A percentile compares a stretch with the other conserved stretches of the same genome.
Conservation (phyloP, 23 tunicate species). For the Halocynthia aurantium region DNA sequence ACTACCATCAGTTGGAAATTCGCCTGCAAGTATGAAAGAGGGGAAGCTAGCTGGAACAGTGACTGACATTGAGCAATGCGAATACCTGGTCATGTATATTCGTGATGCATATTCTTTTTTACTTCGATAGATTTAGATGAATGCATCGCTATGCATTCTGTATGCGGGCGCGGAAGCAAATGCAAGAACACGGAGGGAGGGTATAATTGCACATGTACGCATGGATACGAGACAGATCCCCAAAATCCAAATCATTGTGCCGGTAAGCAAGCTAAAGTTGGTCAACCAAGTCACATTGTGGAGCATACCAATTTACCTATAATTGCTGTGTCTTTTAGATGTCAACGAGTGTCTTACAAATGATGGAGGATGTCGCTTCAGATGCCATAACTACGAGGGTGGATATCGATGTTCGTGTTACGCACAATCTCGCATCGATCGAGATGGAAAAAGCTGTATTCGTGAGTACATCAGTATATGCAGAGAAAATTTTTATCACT, state of each 20-base stretch:
- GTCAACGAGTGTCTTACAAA: constrained; percentile 19
- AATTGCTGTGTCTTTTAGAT: constrained; percentile 11
- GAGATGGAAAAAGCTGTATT: constrained; percentile 28
- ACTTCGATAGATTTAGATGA: constrained; percentile 12
- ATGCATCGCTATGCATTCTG: neutral
- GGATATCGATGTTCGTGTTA: constrained; percentile 31
- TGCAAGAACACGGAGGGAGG: constrained; percentile 64
- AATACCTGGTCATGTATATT: neutral
- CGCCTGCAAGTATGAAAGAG: no score
- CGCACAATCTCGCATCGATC: neutral
- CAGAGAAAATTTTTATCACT: no score
- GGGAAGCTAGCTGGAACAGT: no score
- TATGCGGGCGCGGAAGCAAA: constrained; percentile 2
- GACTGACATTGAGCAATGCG: no score
- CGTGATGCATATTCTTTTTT: neutral
- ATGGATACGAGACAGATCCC: constrained; percentile 24
- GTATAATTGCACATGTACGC: constrained; percentile 39
- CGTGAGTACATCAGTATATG: constrained; percentile 1
- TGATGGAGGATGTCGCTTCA: constrained; percentile 29
- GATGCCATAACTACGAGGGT: constrained; percentile 13
- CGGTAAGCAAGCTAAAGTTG: neutral
- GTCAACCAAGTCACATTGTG: no score
- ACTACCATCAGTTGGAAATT: neutral
- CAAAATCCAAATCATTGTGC: constrained; percentile 6
- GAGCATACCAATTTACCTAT: neutral